These are phyloP conservation scores for Campoplex nolae DNA, from an alignment of 2,888 invertebrate species.

Conservation along the genomic window DNA sequence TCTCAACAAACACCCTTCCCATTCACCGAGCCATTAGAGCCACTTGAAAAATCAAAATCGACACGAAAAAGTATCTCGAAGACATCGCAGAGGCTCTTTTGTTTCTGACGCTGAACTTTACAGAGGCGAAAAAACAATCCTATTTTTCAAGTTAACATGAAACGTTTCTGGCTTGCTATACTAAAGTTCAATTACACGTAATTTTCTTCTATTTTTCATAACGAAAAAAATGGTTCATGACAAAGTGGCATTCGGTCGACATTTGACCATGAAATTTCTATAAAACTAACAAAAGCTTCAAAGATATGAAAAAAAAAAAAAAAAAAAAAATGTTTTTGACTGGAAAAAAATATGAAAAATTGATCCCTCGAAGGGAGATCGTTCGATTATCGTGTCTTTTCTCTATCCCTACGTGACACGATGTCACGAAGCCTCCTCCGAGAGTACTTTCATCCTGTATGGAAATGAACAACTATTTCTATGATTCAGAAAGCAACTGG, in stretches of 20 bases:
- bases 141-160: too few species aligned
- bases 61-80: too few species aligned
- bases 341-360: too few species aligned
- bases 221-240: too few species aligned
- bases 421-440: neutral
- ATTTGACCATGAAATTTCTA: too few species aligned
- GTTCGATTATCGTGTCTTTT: neutral
- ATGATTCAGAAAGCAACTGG: conserved; percentile 68
- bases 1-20: neutral
- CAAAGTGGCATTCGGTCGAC: too few species aligned
- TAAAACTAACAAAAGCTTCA: neutral
- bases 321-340: neutral
- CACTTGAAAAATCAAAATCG: neutral
- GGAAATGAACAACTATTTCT: conserved; percentile 47
- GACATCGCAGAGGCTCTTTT: too few species aligned
- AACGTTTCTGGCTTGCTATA: too few species aligned
- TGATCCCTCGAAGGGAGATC: neutral
- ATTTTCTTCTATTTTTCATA: too few species aligned
- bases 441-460: neutral
- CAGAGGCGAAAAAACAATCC: too few species aligned
- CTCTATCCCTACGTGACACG: neutral
- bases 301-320: neutral
- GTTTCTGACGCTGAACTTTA: too few species aligned
- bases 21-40: neutral
- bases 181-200: too few species aligned